Evolutionary conservation across 2,888 invertebrate species (phyloP), one percentile per base, ranked within the genome.

Genomic region (Halictus quadricinctus): DNA sequence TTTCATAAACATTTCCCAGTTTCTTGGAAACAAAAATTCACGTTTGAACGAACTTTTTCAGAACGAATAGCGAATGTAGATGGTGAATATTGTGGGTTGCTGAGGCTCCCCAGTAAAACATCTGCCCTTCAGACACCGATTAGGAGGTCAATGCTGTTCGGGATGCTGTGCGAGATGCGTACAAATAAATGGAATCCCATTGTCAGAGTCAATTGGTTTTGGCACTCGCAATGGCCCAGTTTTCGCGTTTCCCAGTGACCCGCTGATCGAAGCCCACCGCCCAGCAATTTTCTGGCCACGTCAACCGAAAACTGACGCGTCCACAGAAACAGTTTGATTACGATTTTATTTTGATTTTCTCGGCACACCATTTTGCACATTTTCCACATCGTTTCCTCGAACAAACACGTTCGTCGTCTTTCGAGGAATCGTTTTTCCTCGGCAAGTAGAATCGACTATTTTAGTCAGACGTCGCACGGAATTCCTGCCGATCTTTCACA

Each of bases 151-250:
- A 79, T 75, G 75, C 75, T 72, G 75, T 6, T 60, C 54, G 15
- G 80, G 72, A 29, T 29, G 64, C 25, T 41, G 15, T 13, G 54
- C 48, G 29, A 82, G 74, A 74, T 72, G 50, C 58, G 54, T 76
- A 54, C 72, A 75, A 85, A 86, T 85, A 86, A 83, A 79, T 72
- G 79, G 78, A 83, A 83, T 84, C 83, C 89, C 88, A 89, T 81
- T 89, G 89, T 90, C 88, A 90, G 88, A 90, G 88, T 90, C 89
- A 89, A 87, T 88, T 86, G 77, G 78, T 64, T 75, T 89, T 87
- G 88, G 88, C 89, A 88, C 36, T 73, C 66, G 21, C 72, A 84
- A 29, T 66, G 88, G 66, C 84, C 89, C 54, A 84, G 79, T 88
- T 90, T 77, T 84, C 77, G 13, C 74, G 46, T 76, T 81, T 78